These are phyloP conservation scores for Pedetes capensis DNA, from an alignment of 2,113 vertebrate genomes.

Conservation along the genomic window DNA sequence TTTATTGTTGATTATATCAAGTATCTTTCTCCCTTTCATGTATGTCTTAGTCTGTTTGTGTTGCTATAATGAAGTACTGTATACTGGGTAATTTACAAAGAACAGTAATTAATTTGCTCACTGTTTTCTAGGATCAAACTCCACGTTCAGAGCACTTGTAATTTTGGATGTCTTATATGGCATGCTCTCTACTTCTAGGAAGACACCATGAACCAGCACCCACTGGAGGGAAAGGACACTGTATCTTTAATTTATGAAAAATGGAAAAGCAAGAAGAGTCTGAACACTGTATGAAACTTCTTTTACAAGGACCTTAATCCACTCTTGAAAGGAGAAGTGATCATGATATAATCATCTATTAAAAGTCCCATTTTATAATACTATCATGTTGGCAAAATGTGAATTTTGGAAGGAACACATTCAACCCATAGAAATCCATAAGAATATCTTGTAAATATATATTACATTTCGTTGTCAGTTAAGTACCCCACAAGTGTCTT, in stretches of 20 bases:
- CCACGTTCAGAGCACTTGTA: background rate
- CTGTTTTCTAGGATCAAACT: background rate
- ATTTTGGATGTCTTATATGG: background rate
- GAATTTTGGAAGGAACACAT: background rate
- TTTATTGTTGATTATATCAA: background rate
- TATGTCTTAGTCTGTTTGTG: background rate
- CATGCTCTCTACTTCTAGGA: background rate
- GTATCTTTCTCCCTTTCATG: background rate
- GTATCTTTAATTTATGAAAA: background rate
- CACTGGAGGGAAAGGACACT: background rate
- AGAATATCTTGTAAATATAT: background rate
- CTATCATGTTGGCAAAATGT: background rate
- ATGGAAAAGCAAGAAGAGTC: no score
- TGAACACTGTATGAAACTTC: rapidly evolving
- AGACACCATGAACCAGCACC: background rate
- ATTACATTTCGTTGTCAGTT: background rate
- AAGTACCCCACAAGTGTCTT: background rate
- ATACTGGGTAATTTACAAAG: background rate
- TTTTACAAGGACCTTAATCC: background rate
- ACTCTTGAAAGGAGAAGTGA: background rate
- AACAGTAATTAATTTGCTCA: background rate
- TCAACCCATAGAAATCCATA: background rate
- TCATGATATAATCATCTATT: background rate
- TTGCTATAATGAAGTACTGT: background rate
- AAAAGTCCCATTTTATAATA: background rate